phyloP scores from a whole-genome alignment of 2,888 invertebrate species.

The Drosophila incognita region DNA sequence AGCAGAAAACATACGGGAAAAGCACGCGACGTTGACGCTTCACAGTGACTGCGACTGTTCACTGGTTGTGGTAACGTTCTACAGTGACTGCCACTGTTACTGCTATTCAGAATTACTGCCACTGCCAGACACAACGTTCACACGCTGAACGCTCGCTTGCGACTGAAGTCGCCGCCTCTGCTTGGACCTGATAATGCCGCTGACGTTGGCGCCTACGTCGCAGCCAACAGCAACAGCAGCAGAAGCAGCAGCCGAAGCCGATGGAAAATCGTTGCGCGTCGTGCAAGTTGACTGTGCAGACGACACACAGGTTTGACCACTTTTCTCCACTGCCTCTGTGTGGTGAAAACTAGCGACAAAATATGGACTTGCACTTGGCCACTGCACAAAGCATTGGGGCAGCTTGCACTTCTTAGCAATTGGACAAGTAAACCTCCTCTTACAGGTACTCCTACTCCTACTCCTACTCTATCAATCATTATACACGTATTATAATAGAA shows the following conservation, averaged over 20 bases:
- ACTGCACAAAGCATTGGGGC: constrained; percentile 19
- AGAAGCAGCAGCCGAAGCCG: constrained; percentile 32
- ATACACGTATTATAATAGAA: background rate
- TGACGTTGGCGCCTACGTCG: constrained; percentile 19
- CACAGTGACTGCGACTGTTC: constrained; percentile 24
- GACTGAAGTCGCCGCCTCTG: constrained; percentile 70
- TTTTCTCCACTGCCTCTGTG: constrained; percentile 65
- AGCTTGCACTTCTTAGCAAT: constrained; percentile 19
- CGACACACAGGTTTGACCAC: constrained; percentile 60
- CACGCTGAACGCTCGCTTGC: constrained; percentile 77
- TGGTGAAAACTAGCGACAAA: constrained; percentile 71
- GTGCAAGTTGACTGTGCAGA: constrained; percentile 36
- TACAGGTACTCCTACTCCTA: no score
- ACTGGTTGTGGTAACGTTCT: constrained; percentile 5
- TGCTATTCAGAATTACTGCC: constrained; percentile 17
- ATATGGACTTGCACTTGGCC: constrained; percentile 50
- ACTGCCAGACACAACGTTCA: constrained; percentile 63
- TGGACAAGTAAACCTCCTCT: constrained; percentile 1
- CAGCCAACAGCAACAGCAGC: constrained; percentile 12
- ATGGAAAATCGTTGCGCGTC: constrained; percentile 40
- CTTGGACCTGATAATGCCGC: constrained; percentile 67
- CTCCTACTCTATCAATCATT: background rate
- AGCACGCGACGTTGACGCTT: constrained; percentile 46
- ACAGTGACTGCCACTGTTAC: constrained; percentile 15
- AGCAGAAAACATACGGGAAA: constrained; percentile 33